A percentile compares a stretch with the other conserved stretches of the same genome.
phyloP scores from a whole-genome alignment of 2,888 invertebrate species.

The Clostera curtula region DNA sequence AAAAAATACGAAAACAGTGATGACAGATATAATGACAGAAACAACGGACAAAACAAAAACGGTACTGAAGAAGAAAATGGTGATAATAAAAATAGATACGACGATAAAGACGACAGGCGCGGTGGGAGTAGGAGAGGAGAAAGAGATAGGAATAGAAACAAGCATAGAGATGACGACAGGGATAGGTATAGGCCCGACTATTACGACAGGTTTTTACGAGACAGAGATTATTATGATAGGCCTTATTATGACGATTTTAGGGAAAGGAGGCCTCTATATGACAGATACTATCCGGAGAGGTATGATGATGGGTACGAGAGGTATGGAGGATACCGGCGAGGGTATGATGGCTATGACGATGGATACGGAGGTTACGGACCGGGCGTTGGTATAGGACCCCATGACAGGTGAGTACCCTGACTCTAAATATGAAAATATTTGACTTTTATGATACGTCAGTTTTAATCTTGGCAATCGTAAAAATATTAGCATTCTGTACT shows the following conservation, averaged over 20 bases:
- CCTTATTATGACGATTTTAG: conserved; percentile 47
- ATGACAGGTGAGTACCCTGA: conserved; percentile 54
- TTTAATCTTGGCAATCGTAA: too few relatives aligned
- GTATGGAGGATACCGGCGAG: conserved; percentile 30
- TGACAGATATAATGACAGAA: conserved; percentile 40
- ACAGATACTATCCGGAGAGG: conserved; percentile 41
- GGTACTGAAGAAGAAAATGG: conserved; percentile 49
- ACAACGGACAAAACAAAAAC: conserved; percentile 38
- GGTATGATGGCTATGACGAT: conserved; percentile 46
- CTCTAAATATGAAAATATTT: background rate
- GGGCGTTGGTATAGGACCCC: conserved; percentile 54
- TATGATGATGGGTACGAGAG: conserved; percentile 32
- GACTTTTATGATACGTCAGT: too few relatives aligned
- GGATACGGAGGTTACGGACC: conserved; percentile 52
- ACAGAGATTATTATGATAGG: conserved; percentile 42
- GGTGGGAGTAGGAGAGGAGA: conserved; percentile 43
- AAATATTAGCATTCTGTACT: too few relatives aligned
- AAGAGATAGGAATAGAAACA: conserved; percentile 36
- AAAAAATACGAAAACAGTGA: conserved; percentile 35
- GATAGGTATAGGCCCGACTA: conserved; percentile 62
- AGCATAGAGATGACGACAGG: conserved; percentile 47
- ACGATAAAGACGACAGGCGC: conserved; percentile 40
- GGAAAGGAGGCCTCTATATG: conserved; percentile 45
- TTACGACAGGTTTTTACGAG: conserved; percentile 57
- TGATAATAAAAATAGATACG: conserved; percentile 40